phyloP scores from a whole-genome alignment of 2,113 vertebrate genomes.

The Ondatra zibethicus region DNA sequence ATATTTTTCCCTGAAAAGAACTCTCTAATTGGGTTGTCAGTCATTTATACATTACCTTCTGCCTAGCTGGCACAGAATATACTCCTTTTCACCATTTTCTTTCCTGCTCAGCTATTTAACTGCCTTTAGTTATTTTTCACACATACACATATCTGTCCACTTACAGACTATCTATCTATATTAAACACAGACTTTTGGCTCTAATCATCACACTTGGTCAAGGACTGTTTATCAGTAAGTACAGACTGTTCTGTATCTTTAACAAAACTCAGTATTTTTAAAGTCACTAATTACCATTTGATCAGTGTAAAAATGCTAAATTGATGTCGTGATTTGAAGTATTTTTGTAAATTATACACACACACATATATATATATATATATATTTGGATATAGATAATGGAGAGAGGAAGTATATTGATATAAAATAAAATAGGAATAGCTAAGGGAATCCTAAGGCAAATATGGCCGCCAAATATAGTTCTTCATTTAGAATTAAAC shows the following conservation, averaged over 20 bases:
- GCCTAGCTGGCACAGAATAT: neutral
- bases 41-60: conserved; percentile 44
- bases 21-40: conserved; percentile 68
- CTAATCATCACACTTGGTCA: neutral
- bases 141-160: neutral
- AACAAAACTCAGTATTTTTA: conserved; percentile 5
- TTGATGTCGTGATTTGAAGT: neutral
- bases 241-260: neutral
- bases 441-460: neutral
- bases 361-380: neutral
- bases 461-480: neutral
- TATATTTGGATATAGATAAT: neutral
- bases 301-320: neutral
- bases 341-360: neutral
- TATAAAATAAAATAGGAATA: neutral
- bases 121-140: neutral
- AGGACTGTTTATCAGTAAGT: conserved; percentile 18
- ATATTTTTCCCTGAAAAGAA: conserved; percentile 67
- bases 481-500: conserved; percentile 23
- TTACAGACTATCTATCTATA: conserved; percentile 22
- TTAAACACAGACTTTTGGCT: neutral
- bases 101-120: neutral
- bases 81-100: conserved; percentile 23
- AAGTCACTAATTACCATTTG: neutral
- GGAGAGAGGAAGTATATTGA: no score